Conservation (phyloP, 2,797 vertebrate species). For the Argya squamiceps region DNA sequence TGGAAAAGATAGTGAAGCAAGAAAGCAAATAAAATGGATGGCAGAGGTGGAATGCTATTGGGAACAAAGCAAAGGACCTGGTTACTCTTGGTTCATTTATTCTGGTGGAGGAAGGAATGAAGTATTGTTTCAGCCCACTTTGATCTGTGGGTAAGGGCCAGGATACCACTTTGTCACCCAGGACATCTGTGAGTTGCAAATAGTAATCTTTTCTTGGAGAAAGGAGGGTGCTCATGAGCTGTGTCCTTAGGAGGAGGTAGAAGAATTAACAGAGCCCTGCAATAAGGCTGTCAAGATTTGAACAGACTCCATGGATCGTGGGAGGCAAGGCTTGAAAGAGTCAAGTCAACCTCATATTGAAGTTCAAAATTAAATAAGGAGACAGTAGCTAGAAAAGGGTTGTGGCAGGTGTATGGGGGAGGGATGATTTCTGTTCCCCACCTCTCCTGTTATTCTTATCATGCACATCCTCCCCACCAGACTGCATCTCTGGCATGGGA, state of each 20-base stretch:
- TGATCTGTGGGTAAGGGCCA: neutral
- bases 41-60: neutral
- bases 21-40: neutral
- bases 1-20: neutral
- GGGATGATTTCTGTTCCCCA: neutral
- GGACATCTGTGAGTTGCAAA: neutral
- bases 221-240: neutral
- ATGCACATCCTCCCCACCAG: neutral
- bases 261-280: constrained; percentile 8
- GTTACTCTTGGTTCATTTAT: neutral
- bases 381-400: neutral
- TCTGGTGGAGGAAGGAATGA: neutral
- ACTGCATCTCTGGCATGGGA: neutral
- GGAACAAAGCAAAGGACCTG: neutral
- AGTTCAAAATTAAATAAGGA: neutral
- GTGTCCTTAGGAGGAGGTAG: neutral
- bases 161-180: neutral
- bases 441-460: neutral
- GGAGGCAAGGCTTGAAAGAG: constrained; percentile 20
- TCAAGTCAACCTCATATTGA: neutral
- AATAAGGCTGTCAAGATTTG: constrained; percentile 20
- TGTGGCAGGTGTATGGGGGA: neutral
- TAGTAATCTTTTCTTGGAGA: neutral
- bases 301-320: neutral
- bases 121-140: neutral